Evolutionary conservation across 2,888 invertebrate genomes (phyloP).

Genomic region (Conistra vaccinii): DNA sequence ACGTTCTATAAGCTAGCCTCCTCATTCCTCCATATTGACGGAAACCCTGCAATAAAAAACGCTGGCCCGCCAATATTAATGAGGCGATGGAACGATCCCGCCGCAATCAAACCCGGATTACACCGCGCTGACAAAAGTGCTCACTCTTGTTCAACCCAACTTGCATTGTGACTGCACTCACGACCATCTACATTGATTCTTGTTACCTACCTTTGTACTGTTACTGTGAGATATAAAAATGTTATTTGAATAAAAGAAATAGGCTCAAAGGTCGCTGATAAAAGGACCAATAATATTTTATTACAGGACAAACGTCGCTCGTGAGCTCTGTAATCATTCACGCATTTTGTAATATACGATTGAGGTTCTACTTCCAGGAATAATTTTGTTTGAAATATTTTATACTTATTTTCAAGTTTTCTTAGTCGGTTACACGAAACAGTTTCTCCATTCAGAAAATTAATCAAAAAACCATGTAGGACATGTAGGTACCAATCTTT

Average conservation of each 20-base stretch:
- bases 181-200: slow-evolving; percentile 3
- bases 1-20: slow-evolving; percentile 7
- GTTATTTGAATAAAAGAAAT: background rate
- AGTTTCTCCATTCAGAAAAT: background rate
- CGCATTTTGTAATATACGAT: background rate
- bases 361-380: background rate
- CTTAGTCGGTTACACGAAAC: background rate
- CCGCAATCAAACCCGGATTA: slow-evolving; percentile 78
- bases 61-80: slow-evolving; percentile 68
- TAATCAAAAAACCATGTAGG: background rate
- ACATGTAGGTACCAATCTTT: background rate
- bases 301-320: slow-evolving; percentile 7
- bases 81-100: slow-evolving; percentile 67
- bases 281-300: background rate
- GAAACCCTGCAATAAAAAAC: slow-evolving; percentile 58
- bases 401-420: background rate
- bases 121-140: slow-evolving; percentile 70
- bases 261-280: background rate
- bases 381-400: no score
- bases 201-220: background rate
- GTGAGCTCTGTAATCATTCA: background rate
- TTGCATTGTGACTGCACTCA: slow-evolving; percentile 52
- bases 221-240: no score
- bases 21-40: slow-evolving; percentile 38
- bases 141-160: slow-evolving; percentile 38